Conservation (phyloP, 2,888 invertebrate species). For the Eilema sororculum region DNA sequence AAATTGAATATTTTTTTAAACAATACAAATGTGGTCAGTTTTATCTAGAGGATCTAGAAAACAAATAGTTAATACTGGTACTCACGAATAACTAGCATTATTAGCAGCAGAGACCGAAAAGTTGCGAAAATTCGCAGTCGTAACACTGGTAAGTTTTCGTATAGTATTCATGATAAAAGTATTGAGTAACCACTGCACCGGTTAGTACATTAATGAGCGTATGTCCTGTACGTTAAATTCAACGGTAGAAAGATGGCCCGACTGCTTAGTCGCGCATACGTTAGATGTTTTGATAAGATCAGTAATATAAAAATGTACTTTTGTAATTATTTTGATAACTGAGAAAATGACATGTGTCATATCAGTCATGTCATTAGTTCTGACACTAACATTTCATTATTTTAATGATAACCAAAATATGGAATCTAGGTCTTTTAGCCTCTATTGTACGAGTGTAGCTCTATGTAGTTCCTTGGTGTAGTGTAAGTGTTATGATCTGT, state of each 20-base stretch:
- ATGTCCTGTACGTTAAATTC: not conserved
- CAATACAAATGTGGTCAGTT: too few relatives aligned
- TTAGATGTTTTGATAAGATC: not conserved
- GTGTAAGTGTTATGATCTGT: not conserved
- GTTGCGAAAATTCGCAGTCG: constrained; percentile 51
- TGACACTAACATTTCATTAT: too few relatives aligned
- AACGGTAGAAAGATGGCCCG: not conserved
- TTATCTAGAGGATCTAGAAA: not conserved
- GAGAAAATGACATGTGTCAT: not conserved
- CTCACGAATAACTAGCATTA: constrained; percentile 75
- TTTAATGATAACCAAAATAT: too few relatives aligned
- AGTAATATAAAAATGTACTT: not conserved
- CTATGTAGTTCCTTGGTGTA: too few relatives aligned
- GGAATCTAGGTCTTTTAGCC: too few relatives aligned
- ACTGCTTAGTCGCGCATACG: not conserved
- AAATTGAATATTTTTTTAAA: too few relatives aligned
- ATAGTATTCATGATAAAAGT: constrained; percentile 65
- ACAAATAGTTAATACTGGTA: constrained; percentile 36
- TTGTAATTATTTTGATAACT: not conserved
- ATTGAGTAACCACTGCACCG: constrained; percentile 13
- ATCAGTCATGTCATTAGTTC: not conserved
- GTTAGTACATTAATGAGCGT: not conserved
- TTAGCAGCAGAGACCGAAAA: constrained; percentile 69
- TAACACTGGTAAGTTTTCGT: constrained; percentile 53
- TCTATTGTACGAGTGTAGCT: too few relatives aligned